Percentiles rank a stretch among this genome's conserved stretches.
These are phyloP conservation scores for Agonopterix arenella DNA, from an alignment of 2,888 invertebrate species.

Conservation along the genomic window DNA sequence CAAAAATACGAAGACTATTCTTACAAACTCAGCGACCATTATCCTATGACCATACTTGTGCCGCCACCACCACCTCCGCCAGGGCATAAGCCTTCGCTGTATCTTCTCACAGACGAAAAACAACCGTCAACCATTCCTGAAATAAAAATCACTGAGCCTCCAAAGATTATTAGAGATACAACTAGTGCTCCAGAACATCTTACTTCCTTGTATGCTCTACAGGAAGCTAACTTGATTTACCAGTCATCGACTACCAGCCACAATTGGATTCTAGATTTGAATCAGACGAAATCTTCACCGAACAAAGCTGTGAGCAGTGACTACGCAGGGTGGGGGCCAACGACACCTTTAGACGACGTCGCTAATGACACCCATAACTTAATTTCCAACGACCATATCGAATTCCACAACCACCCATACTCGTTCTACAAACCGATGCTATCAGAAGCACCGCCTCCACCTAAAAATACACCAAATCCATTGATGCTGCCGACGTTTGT, in stretches of 20 bases:
- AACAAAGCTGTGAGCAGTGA: constrained; percentile 57
- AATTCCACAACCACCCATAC: constrained; percentile 42
- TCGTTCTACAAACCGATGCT: constrained; percentile 57
- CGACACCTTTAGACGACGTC: constrained; percentile 47
- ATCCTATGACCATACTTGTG: constrained; percentile 81
- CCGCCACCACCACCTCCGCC: constrained; percentile 80
- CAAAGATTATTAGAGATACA: constrained; percentile 28
- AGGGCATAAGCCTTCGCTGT: constrained; percentile 52
- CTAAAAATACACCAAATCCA: constrained; percentile 36
- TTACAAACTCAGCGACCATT: constrained; percentile 70
- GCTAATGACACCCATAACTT: constrained; percentile 59
- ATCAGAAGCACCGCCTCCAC: constrained; percentile 51
- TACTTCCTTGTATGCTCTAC: constrained; percentile 69
- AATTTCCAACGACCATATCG: constrained; percentile 45
- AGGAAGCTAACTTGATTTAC: constrained; percentile 80
- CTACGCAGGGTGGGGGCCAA: constrained; percentile 70
- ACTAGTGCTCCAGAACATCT: constrained; percentile 28
- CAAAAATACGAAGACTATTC: constrained; percentile 70
- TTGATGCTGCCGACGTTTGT: constrained; percentile 38
- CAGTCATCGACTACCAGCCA: constrained; percentile 77
- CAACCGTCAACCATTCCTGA: constrained; percentile 22
- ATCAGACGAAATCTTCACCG: constrained; percentile 39
- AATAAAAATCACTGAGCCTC: constrained; percentile 30
- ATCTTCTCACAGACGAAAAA: constrained; percentile 43
- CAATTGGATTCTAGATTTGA: constrained; percentile 55